Base-by-base conservation (phyloP, 2,888 invertebrate genomes). In the Ecdyonurus torrentis region DNA sequence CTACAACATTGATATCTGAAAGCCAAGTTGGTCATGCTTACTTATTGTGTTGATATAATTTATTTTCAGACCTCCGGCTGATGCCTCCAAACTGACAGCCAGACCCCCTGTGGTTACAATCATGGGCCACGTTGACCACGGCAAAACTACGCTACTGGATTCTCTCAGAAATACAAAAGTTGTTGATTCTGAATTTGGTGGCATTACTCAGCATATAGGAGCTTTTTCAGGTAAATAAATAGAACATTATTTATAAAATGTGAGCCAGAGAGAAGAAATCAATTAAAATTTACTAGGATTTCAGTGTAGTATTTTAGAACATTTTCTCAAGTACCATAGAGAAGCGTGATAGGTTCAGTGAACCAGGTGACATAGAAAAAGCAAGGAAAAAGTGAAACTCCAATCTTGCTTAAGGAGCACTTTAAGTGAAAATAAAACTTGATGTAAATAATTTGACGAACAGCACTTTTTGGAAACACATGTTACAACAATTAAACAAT, bases 81-180 rank as follows among this genome's bases (percentile, higher is more conserved):
- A 82, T 18, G 76, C 82, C 2, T 80, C 81, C 59, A 78, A 81
- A 19, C 77, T 93, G 18, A 79, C 83, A 53, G 82, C 82, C 2
- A 82, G 98, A 1, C 89, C 93, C 18, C 95, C 99, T 0, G 91
- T 99, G 1, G 95, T 97, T 0, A 95, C 98, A 2, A 91, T 99
- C 60, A 99, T 99, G 98, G 99, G 99, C 0, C 99, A 99, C 75
- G 97, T 99, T 1, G 99, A 99, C 80, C 99, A 99, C 77, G 99
- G 99, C 2, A 98, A 99, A 81, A 99, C 99, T 1, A 98, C 98
- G 0, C 78, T 99, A 2, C 76, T 99, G 2, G 98, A 98, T 76
- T 81, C 91, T 0, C 75, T 98, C 25, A 77, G 97, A 61, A 83
- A 93, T 67, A 87, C 94, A 0, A 82, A 86, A 52, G 86, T 98